Percentiles rank a stretch among this genome's conserved stretches.
Evolutionary conservation across 2,113 vertebrate genomes (phyloP).

Genomic region (Psophia crepitans): DNA sequence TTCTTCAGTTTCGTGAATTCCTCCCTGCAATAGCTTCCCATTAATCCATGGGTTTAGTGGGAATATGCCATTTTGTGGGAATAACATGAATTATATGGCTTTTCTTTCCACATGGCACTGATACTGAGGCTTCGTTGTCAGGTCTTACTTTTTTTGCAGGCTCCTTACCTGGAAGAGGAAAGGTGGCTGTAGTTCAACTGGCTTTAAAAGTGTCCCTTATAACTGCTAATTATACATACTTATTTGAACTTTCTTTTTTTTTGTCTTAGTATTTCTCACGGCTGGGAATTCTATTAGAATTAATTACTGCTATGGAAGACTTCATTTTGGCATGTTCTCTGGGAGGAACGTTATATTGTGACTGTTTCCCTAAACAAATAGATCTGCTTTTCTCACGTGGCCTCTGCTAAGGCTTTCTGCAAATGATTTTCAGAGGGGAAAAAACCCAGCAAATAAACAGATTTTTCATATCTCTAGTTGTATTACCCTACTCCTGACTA

Average conservation of each 20-base stretch:
- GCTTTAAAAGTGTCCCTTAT: background rate
- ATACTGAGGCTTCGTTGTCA: background rate
- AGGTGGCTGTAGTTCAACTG: background rate
- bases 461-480: background rate
- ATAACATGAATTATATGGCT: background rate
- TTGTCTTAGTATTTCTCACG: too few relatives aligned
- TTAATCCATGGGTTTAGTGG: background rate
- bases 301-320: background rate
- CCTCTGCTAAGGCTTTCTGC: background rate
- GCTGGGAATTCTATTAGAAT: background rate
- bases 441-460: background rate
- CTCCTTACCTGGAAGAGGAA: background rate
- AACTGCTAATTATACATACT: background rate
- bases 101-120: background rate
- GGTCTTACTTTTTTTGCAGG: background rate
- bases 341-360: background rate
- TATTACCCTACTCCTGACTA: background rate
- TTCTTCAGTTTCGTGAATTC: background rate
- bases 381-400: background rate
- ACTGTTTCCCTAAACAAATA: background rate
- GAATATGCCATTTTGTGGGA: background rate
- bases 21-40: background rate
- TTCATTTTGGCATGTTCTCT: conserved; percentile 10
- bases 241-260: background rate
- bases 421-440: background rate